These are phyloP conservation scores for Microctenopoma steveboyesi DNA, from an alignment of 2,797 vertebrate genomes.

Conservation along the genomic window DNA sequence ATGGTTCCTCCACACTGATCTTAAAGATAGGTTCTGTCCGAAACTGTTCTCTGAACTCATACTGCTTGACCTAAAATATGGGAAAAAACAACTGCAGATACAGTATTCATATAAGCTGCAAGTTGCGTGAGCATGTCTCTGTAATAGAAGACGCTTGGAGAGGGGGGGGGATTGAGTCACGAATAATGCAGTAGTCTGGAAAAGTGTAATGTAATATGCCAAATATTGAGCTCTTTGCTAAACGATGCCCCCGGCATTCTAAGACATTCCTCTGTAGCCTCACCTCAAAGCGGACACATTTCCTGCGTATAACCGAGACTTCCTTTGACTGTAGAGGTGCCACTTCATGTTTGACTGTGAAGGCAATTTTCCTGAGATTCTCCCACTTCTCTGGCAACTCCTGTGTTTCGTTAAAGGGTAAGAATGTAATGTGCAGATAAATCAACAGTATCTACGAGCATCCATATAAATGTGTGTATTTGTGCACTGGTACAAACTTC, in stretches of 20 bases:
- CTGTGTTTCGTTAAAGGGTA: conserved; percentile 56
- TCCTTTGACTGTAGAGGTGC: conserved; percentile 87
- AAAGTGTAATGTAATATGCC: conserved; percentile 57
- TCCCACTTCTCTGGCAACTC: conserved; percentile 88
- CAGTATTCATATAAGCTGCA: conserved; percentile 1
- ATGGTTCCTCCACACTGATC: conserved; percentile 77
- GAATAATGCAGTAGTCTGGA: conserved; percentile 66
- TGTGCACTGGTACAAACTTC: conserved; percentile 72
- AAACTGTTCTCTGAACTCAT: conserved; percentile 87
- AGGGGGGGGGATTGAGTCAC: conserved; percentile 38
- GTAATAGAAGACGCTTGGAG: background rate
- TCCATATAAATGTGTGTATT: background rate
- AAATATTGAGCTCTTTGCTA: conserved; percentile 60
- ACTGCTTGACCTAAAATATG: conserved; percentile 83
- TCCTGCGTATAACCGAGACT: conserved; percentile 91
- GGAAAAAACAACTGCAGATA: conserved; percentile 17
- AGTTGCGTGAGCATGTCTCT: background rate
- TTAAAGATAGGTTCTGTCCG: conserved; percentile 81
- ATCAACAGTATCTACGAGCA: background rate
- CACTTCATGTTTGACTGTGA: conserved; percentile 88
- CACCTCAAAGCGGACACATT: conserved; percentile 91
- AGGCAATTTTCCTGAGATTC: conserved; percentile 85
- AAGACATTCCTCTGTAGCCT: conserved; percentile 53
- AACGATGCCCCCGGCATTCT: conserved; percentile 41
- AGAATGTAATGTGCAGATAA: background rate